These are phyloP conservation scores for Cepaea nemoralis DNA, from an alignment of 1,140 invertebrate species.

Conservation along the genomic window DNA sequence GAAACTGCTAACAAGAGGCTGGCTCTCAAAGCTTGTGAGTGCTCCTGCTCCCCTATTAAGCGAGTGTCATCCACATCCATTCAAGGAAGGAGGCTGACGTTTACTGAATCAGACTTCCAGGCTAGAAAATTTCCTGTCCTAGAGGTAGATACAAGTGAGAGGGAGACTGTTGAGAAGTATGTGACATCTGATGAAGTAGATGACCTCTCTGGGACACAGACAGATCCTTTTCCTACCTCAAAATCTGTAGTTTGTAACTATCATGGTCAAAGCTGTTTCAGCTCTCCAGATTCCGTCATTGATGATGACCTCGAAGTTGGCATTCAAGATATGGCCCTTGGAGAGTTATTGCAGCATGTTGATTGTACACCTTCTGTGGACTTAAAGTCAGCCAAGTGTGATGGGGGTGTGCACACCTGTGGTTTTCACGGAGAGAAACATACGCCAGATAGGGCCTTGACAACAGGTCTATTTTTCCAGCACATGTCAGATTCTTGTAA, in stretches of 20 bases:
- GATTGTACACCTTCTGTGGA: not conserved
- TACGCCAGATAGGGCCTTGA: not conserved
- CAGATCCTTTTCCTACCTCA: not conserved
- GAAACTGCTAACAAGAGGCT: not conserved
- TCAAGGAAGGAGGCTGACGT: not conserved
- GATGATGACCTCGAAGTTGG: conserved; percentile 2
- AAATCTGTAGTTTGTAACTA: not conserved
- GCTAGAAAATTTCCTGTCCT: not conserved
- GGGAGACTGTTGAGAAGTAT: not conserved
- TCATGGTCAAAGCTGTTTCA: not conserved
- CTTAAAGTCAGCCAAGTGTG: not conserved
- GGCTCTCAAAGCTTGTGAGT: not conserved
- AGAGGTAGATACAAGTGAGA: not conserved
- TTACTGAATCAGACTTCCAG: not conserved
- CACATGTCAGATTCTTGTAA: not conserved
- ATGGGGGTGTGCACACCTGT: not conserved
- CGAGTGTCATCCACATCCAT: not conserved
- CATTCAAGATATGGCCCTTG: conserved; percentile 30
- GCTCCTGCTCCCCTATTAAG: not conserved
- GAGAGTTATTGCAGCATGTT: not conserved
- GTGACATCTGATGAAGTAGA: not conserved
- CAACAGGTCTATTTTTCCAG: not conserved
- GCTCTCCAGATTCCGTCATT: not conserved
- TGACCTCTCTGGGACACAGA: not conserved
- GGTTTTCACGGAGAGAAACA: too few relatives aligned